Evolutionary conservation across 2,888 invertebrate species (phyloP).

Genomic region (Formica aserva): DNA sequence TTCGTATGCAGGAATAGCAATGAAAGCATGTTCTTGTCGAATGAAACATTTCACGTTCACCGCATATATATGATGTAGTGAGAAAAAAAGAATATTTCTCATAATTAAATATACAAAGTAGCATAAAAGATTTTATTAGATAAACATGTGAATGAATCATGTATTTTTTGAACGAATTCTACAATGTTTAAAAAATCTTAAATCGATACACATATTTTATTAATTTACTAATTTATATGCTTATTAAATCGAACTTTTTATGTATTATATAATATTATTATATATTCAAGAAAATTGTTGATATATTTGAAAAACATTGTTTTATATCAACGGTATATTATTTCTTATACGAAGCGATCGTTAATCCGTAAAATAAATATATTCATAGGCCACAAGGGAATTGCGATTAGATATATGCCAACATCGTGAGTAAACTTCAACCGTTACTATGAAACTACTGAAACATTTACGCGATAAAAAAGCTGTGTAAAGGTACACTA

Average conservation of each 20-base stretch:
- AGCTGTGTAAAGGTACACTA: constrained; percentile 47
- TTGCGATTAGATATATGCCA: constrained; percentile 35
- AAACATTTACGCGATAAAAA: constrained; percentile 38
- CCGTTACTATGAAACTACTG: constrained; percentile 1
- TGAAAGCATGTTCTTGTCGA: constrained; percentile 14
- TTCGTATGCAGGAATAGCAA: constrained; percentile 14
- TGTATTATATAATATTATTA: not conserved
- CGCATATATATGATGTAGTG: not conserved
- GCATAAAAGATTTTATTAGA: not conserved
- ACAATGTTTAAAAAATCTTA: not conserved
- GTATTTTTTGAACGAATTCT: not conserved
- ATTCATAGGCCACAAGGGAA: not conserved
- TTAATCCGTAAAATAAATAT: constrained; percentile 46
- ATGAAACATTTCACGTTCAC: not conserved
- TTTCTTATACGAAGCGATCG: not conserved
- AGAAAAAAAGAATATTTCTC: not conserved
- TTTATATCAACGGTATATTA: not conserved
- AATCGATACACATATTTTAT: not conserved
- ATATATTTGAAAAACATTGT: constrained; percentile 65
- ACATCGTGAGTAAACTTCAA: constrained; percentile 37
- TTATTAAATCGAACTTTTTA: not conserved
- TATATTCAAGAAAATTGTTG: constrained; percentile 11
- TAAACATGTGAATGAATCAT: not conserved
- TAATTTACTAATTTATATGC: not conserved
- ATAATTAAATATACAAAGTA: not conserved